Conservation (phyloP, 2,113 vertebrate genomes). For the Oreochromis tanganicae region DNA sequence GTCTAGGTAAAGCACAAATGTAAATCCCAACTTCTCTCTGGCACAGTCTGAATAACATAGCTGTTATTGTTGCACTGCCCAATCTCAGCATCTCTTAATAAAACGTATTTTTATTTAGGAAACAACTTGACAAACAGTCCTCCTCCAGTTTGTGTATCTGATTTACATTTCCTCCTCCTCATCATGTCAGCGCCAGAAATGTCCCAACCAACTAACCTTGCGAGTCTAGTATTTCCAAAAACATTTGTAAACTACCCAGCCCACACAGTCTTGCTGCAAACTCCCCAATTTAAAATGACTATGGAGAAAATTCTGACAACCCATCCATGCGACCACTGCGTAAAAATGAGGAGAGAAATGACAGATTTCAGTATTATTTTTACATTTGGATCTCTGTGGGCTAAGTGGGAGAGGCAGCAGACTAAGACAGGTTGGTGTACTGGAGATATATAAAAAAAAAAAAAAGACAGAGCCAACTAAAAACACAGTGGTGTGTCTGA, state of each 20-base stretch:
- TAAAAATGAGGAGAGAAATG: neutral
- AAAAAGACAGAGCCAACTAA: neutral
- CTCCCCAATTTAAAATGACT: conserved; percentile 15
- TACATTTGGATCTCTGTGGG: conserved; percentile 26
- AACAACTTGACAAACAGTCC: conserved; percentile 2
- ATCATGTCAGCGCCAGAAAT: conserved; percentile 24
- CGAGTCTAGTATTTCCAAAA: conserved; percentile 50
- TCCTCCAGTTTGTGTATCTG: neutral
- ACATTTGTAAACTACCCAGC: conserved; percentile 41
- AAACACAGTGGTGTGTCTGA: conserved; percentile 29
- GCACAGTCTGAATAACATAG: neutral
- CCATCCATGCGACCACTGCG: neutral
- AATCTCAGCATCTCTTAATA: neutral
- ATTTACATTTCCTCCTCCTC: conserved; percentile 43
- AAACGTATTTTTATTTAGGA: neutral
- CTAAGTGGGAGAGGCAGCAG: conserved; percentile 21
- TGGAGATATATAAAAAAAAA: neutral
- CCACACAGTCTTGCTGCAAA: conserved; percentile 39
- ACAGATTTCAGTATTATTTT: conserved; percentile 18
- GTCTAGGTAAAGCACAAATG: neutral
- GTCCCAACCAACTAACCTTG: conserved; percentile 33
- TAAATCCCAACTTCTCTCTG: neutral
- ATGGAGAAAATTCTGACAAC: conserved; percentile 24
- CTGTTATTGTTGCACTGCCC: neutral
- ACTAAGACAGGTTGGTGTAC: neutral